Evolutionary conservation across 2,888 invertebrate species (phyloP), one percentile per base, ranked within the genome.

Genomic region (Digitonthophagus gazella): DNA sequence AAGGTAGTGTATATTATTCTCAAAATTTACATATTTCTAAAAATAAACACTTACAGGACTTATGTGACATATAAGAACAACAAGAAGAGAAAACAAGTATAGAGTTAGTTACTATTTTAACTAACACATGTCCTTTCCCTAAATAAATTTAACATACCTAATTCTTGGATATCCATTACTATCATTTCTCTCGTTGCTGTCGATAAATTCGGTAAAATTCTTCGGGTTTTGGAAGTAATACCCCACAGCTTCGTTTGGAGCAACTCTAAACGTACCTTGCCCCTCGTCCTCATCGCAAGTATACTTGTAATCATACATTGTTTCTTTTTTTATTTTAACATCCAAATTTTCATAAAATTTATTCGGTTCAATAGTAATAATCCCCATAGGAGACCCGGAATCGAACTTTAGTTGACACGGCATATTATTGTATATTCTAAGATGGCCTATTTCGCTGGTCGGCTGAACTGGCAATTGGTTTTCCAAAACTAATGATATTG

Each of bases 401-500:
- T 57, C 54, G 2, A 76, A 14, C 15, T 15, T 67, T 14, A 77
- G 85, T 68, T 84, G 82, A 75, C 90, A 90, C 19, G 86, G 82
- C 76, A 85, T 85, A 2, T 88, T 88, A 74, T 93, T 93, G 80
- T 90, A 93, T 2, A 93, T 81, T 73, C 92, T 85, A 15, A 93
- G 73, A 75, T 93, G 92, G 0, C 87, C 86, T 19, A 85, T 77
- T 0, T 88, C 88, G 3, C 79, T 75, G 5, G 84, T 76, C 6
- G 93, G 90, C 8, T 89, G 66, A 1, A 83, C 75, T 0, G 88
- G 86, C 74, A 90, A 88, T 0, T 89, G 87, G 80, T 90, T 91
- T 88, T 93, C 88, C 68, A 95, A 84, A 22, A 86, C 81, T 0
- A 93, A 78, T 82, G 96, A 94, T 0, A 98, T 88, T 11, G 93